Evolutionary conservation across 2,113 vertebrate species (phyloP).

Genomic region (Paratilapia polleni): DNA sequence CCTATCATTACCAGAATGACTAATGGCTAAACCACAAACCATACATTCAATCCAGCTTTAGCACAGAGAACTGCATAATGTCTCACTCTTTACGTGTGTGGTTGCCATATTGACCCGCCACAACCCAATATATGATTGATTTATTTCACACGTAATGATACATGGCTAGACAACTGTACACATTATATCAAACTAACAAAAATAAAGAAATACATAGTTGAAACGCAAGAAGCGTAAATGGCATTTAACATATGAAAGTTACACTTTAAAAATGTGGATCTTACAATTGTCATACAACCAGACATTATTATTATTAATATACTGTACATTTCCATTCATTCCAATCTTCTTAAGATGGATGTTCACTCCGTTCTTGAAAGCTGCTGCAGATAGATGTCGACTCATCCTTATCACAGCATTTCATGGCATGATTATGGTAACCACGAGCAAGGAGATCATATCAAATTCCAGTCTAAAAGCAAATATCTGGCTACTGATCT

Average conservation of each 20-base stretch:
- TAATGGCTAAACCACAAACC: conserved; percentile 68
- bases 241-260: conserved; percentile 83
- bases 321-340: conserved; percentile 81
- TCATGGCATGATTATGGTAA: conserved; percentile 75
- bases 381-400: conserved; percentile 66
- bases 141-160: conserved; percentile 83
- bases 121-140: conserved; percentile 80
- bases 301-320: conserved; percentile 82
- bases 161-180: conserved; percentile 84
- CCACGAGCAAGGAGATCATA: conserved; percentile 74
- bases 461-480: conserved; percentile 78
- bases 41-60: conserved; percentile 67
- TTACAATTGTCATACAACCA: conserved; percentile 83
- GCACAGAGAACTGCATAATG: conserved; percentile 55
- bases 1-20: conserved; percentile 68
- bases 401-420: conserved; percentile 72
- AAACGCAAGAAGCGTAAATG: conserved; percentile 81
- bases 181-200: conserved; percentile 83
- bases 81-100: conserved; percentile 57
- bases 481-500: conserved; percentile 78
- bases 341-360: conserved; percentile 72
- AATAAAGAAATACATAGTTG: conserved; percentile 81
- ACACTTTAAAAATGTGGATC: conserved; percentile 81
- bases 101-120: conserved; percentile 72
- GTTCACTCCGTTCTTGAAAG: conserved; percentile 71